A percentile compares a stretch with the other conserved stretches of the same genome.
Conservation (phyloP, 2,888 invertebrate species). For the Aethes cnicana region DNA sequence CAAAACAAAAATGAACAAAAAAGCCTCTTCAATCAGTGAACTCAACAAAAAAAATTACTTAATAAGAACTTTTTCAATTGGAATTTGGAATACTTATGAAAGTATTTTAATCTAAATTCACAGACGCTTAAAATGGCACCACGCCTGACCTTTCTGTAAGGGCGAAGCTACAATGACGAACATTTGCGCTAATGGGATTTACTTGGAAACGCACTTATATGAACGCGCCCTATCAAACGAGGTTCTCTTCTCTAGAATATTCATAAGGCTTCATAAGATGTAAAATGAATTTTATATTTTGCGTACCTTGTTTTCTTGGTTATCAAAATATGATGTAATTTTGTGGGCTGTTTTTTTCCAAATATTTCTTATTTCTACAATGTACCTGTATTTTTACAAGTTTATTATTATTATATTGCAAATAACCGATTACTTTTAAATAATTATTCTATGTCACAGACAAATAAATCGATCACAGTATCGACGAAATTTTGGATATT, state of each 20-base stretch:
- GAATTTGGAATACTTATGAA: background rate
- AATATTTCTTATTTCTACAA: no score
- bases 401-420: no score
- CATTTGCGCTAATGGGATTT: constrained; percentile 9
- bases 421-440: no score
- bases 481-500: no score
- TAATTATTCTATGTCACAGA: no score
- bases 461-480: no score
- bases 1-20: no score
- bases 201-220: constrained; percentile 21
- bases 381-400: no score
- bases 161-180: background rate
- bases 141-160: background rate
- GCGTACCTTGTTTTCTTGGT: background rate
- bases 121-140: background rate
- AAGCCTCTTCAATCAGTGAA: no score
- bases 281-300: constrained; percentile 13
- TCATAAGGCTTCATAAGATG: background rate
- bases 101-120: background rate
- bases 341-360: background rate
- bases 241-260: background rate
- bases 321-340: background rate
- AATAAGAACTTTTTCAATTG: background rate
- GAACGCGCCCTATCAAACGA: constrained; percentile 1
- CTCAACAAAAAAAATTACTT: no score